Percentiles rank a stretch among this genome's conserved stretches.
phyloP scores from a whole-genome alignment of 2,888 invertebrate genomes.

The Phengaris arion region DNA sequence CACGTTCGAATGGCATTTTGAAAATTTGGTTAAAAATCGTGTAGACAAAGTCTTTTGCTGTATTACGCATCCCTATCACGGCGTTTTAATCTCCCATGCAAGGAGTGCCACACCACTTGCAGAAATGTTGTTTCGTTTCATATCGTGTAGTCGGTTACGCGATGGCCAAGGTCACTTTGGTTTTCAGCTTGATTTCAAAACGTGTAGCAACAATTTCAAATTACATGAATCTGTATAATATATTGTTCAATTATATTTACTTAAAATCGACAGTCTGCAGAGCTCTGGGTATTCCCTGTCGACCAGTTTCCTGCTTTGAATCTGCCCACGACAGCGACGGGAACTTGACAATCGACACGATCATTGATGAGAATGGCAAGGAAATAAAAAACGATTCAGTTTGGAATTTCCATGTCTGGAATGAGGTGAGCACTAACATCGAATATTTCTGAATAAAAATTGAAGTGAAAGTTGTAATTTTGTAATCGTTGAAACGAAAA shows the following conservation, averaged over 20 bases:
- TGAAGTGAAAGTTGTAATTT: too few relatives aligned
- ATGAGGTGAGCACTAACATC: background rate
- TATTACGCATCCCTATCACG: background rate
- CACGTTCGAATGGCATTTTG: background rate
- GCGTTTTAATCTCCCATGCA: background rate
- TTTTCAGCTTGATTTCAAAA: background rate
- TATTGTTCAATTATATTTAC: background rate
- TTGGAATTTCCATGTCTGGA: slow-evolving; percentile 23
- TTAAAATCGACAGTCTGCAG: slow-evolving; percentile 1
- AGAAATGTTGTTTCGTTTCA: too few relatives aligned
- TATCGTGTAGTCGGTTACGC: too few relatives aligned
- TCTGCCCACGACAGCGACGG: background rate
- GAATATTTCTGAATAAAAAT: too few relatives aligned
- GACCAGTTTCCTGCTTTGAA: background rate
- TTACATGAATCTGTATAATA: too few relatives aligned
- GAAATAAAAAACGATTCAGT: background rate
- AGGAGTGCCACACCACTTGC: too few relatives aligned
- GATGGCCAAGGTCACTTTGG: too few relatives aligned
- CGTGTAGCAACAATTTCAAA: too few relatives aligned
- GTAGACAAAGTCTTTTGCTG: background rate
- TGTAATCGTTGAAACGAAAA: too few relatives aligned
- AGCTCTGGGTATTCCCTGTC: slow-evolving; percentile 23
- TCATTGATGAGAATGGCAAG: slow-evolving; percentile 4
- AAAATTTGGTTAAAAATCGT: too few relatives aligned
- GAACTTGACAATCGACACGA: background rate